phyloP scores from a whole-genome alignment of 2,797 vertebrate genomes.

The Notamacropus eugenii region DNA sequence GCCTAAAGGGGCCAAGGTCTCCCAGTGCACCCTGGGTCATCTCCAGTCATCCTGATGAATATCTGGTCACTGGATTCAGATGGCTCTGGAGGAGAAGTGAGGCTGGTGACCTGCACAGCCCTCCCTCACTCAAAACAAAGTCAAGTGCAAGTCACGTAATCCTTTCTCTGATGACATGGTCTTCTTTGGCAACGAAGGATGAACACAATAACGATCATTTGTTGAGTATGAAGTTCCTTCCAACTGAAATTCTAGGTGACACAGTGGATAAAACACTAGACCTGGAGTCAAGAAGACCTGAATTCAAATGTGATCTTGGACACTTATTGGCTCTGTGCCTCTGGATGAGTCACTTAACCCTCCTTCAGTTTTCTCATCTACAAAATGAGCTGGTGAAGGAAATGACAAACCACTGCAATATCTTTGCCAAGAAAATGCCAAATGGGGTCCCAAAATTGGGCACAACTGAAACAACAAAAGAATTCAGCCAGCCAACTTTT shows the following conservation, averaged over 20 bases:
- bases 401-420: neutral
- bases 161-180: no score
- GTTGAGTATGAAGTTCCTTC: neutral
- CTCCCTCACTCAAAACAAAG: no score
- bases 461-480: neutral
- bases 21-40: no score
- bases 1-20: no score
- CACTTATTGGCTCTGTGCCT: neutral
- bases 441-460: no score
- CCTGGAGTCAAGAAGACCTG: neutral
- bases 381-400: neutral
- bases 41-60: no score
- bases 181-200: no score
- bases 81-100: no score
- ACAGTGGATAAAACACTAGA: neutral
- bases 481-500: constrained; percentile 25
- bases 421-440: no score
- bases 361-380: neutral
- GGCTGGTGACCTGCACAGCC: no score
- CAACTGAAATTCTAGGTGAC: neutral
- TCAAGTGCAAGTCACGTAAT: no score
- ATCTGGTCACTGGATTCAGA: no score
- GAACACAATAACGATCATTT: neutral
- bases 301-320: neutral
- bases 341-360: neutral